Evolutionary conservation across 2,113 vertebrate species (phyloP).

Genomic region (Melanocharis versteri): DNA sequence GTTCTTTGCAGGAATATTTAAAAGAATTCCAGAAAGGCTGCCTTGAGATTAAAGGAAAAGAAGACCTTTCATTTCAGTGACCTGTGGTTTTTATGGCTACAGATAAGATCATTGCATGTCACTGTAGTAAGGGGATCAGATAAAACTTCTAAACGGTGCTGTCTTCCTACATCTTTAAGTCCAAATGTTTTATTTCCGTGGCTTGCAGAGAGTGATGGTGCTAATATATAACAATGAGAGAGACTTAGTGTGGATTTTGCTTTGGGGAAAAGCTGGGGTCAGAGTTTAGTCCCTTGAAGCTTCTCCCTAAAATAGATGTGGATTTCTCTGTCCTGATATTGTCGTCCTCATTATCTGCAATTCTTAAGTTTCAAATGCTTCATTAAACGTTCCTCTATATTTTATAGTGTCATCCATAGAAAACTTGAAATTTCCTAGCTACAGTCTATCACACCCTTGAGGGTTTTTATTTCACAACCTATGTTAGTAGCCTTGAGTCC

Average conservation of each 20-base stretch:
- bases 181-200: not conserved
- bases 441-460: not conserved
- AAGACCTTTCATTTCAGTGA: not conserved
- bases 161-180: not conserved
- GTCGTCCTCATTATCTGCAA: not conserved
- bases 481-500: not conserved
- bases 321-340: not conserved
- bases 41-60: not conserved
- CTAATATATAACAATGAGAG: not conserved
- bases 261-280: not conserved
- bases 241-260: not conserved
- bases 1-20: not conserved
- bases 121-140: not conserved
- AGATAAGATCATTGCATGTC: not conserved
- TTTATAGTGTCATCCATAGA: not conserved
- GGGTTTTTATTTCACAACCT: not conserved
- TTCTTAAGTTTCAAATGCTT: not conserved
- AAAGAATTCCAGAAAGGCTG: not conserved
- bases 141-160: not conserved
- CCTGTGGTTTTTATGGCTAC: not conserved
- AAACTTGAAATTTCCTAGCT: not conserved
- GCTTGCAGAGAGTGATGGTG: not conserved
- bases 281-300: not conserved
- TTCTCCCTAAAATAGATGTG: not conserved
- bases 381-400: not conserved